A percentile compares a stretch with the other conserved stretches of the same genome.
These are phyloP conservation scores for Protophormia terraenovae DNA, from an alignment of 2,888 invertebrate species.

Conservation along the genomic window DNA sequence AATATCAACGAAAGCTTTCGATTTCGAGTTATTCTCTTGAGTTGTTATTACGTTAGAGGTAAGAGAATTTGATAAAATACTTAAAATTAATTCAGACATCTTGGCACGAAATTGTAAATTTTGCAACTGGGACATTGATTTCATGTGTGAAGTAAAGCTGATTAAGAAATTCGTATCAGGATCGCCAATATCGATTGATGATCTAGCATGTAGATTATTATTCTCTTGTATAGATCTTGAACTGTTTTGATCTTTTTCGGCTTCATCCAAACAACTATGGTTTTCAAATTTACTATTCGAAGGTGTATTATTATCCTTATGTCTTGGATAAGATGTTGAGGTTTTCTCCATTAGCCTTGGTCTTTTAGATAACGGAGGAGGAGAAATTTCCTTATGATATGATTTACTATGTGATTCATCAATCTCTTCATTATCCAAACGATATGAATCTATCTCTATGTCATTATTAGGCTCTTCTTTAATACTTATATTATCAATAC, in stretches of 20 bases:
- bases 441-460: not conserved
- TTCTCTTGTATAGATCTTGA: not conserved
- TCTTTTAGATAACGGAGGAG: not conserved
- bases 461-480: not conserved
- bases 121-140: constrained; percentile 75
- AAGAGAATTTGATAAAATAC: constrained; percentile 70
- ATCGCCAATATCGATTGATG: constrained; percentile 73
- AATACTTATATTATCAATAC: not conserved
- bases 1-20: constrained; percentile 69
- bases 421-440: not conserved
- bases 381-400: not conserved
- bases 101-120: constrained; percentile 75
- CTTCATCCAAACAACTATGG: not conserved
- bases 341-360: not conserved
- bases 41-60: not conserved
- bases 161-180: constrained; percentile 76
- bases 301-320: not conserved
- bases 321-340: not conserved
- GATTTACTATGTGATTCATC: not conserved
- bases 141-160: constrained; percentile 77
- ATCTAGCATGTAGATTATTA: not conserved
- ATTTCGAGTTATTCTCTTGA: not conserved
- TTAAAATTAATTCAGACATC: constrained; percentile 74
- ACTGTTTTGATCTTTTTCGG: not conserved
- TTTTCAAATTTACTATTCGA: too few species aligned